These are phyloP conservation scores for Phalacrocorax aristotelis DNA, from an alignment of 2,113 vertebrate species.

Conservation along the genomic window DNA sequence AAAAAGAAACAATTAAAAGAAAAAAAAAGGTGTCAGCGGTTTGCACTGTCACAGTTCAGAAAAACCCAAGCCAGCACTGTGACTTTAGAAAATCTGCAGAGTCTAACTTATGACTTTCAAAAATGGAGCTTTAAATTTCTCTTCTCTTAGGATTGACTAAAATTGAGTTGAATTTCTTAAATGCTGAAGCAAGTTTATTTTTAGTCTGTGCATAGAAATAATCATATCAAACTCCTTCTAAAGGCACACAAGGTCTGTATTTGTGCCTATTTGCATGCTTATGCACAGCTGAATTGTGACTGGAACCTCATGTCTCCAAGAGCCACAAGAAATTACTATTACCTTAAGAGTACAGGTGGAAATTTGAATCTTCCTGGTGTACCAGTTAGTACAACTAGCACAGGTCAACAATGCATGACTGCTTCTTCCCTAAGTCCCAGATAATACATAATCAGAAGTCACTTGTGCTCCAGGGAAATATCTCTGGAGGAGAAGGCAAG, in stretches of 20 bases:
- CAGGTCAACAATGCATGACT: not conserved
- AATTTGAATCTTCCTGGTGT: not conserved
- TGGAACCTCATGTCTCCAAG: not conserved
- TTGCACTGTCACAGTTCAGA: conserved; percentile 29
- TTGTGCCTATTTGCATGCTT: conserved; percentile 9
- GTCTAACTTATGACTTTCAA: conserved; percentile 32
- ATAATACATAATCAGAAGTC: not conserved
- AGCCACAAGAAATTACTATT: not conserved
- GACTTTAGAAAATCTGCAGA: conserved; percentile 49
- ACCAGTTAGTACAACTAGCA: not conserved
- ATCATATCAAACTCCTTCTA: not conserved
- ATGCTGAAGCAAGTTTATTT: conserved; percentile 49
- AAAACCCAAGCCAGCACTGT: conserved; percentile 51
- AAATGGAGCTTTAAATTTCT: conserved; percentile 46
- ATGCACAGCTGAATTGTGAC: not conserved
- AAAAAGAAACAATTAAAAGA: conserved; percentile 53
- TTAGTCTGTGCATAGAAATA: conserved; percentile 43
- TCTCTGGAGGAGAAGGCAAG: not conserved
- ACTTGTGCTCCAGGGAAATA: not conserved
- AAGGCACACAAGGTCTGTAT: not conserved
- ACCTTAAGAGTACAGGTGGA: not conserved
- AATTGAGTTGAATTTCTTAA: conserved; percentile 44
- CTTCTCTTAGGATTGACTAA: conserved; percentile 38
- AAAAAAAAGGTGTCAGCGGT: conserved; percentile 37
- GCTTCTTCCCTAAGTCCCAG: not conserved